A percentile compares a stretch with the other conserved stretches of the same genome.
Evolutionary conservation across 2,797 vertebrate genomes (phyloP).

Genomic region (Darevskia nairensis): DNA sequence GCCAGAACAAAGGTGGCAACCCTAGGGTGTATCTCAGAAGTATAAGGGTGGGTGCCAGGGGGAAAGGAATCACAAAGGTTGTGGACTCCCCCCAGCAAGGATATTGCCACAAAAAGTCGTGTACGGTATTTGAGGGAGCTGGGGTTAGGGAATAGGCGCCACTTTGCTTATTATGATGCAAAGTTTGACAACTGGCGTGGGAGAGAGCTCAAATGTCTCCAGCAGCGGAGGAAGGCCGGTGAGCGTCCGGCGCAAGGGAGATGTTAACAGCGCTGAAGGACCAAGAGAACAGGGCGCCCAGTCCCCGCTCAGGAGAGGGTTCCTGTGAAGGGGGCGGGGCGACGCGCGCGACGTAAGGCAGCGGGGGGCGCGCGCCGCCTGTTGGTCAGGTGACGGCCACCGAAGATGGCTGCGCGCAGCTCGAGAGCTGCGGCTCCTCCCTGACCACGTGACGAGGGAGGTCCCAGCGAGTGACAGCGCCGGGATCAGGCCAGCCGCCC

Average conservation of each 20-base stretch:
- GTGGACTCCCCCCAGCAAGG: neutral
- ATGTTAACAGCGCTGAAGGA: too few species aligned
- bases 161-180: too few species aligned
- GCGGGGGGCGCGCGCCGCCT: accelerated
- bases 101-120: too few species aligned
- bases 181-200: neutral
- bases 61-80: neutral
- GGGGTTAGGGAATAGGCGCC: neutral
- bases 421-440: neutral
- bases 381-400: neutral
- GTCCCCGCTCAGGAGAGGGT: too few species aligned
- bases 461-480: constrained; percentile 29
- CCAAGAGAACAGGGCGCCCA: accelerated
- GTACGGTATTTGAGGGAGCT: neutral
- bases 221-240: neutral
- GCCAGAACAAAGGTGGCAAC: too few species aligned
- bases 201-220: too few species aligned
- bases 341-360: too few species aligned
- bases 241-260: too few species aligned
- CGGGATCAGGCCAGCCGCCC: neutral
- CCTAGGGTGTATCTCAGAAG: too few species aligned
- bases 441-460: neutral
- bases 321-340: neutral
- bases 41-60: neutral
- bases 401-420: neutral